Base-by-base conservation (phyloP, 2,888 invertebrate species). In the Seira sanloemensis region DNA sequence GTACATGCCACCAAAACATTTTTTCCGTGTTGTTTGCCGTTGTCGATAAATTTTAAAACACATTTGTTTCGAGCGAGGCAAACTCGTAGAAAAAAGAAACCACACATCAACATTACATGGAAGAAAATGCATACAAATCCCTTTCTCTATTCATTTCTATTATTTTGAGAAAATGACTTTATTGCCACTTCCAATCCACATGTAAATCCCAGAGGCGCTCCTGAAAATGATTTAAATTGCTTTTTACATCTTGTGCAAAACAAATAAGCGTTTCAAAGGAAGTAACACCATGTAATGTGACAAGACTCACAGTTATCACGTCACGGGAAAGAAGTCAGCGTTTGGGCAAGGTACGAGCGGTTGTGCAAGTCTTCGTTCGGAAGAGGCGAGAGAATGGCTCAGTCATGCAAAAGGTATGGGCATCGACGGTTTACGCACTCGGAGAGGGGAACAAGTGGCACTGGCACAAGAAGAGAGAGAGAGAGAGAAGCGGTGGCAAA, bases 361-460 rank as follows among this genome's bases (percentile, higher is more conserved):
- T n/a, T n/a, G n/a, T n/a, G n/a, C n/a, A n/a, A n/a, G n/a, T n/a
- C n/a, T n/a, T n/a, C n/a, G n/a, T n/a, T n/a, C n/a, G n/a, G n/a
- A n/a, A n/a, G n/a, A n/a, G n/a, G n/a, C n/a, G n/a, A n/a, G n/a
- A n/a, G n/a, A n/a, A n/a, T n/a, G n/a, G n/a, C n/a, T n/a, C n/a
- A n/a, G n/a, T n/a, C n/a, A n/a, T n/a, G n/a, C n/a, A n/a, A n/a
- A n/a, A n/a, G n/a, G n/a, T n/a, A n/a, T n/a, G n/a, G n/a, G n/a
- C n/a, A n/a, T n/a, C n/a, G n/a, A n/a, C n/a, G n/a, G n/a, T n/a
- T n/a, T n/a, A n/a, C n/a, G n/a, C n/a, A n/a, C n/a, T n/a, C n/a
- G n/a, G n/a, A n/a, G n/a, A n/a, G 54, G 80, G 54, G 65, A 80
- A 75, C 75, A 75, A 75, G 75, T 75, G 75, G 67, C 75, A 75